Evolutionary conservation across 2,113 vertebrate genomes (phyloP).

Genomic region (Periophthalmodon schlosseri): DNA sequence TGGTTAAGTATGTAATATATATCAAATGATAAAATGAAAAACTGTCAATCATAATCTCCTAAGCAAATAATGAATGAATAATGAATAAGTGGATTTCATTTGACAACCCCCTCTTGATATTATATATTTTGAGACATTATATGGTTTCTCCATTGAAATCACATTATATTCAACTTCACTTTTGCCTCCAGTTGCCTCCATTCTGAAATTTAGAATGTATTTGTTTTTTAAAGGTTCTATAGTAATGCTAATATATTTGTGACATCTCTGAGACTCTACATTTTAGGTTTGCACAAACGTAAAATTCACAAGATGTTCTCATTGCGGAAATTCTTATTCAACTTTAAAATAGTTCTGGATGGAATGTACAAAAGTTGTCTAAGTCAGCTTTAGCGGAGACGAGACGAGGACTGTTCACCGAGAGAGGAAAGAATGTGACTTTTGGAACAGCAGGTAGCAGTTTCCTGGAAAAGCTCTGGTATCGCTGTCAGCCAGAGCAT

Average conservation of each 20-base stretch:
- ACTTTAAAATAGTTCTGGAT: slow-evolving; percentile 4
- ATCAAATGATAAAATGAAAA: too few relatives aligned
- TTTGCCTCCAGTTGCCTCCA: too few relatives aligned
- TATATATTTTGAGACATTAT: too few relatives aligned
- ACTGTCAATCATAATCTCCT: too few relatives aligned
- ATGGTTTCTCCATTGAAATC: too few relatives aligned
- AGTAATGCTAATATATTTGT: neutral
- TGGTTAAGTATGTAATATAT: too few relatives aligned
- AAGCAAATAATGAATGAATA: too few relatives aligned
- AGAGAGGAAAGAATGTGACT: slow-evolving; percentile 40
- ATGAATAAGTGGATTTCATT: too few relatives aligned
- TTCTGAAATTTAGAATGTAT: too few relatives aligned
- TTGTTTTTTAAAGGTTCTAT: too few relatives aligned
- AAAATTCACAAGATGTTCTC: neutral
- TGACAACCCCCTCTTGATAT: too few relatives aligned
- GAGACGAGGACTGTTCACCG: slow-evolving; percentile 20
- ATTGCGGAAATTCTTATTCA: neutral
- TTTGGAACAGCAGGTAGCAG: slow-evolving; percentile 39
- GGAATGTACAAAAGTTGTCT: slow-evolving; percentile 21
- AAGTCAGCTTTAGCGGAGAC: slow-evolving; percentile 20
- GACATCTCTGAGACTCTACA: neutral
- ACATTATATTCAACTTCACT: too few relatives aligned
- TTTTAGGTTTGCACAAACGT: neutral
- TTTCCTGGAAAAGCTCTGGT: slow-evolving; percentile 44
- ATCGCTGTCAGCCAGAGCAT: slow-evolving; percentile 9